Evolutionary conservation across 2,113 vertebrate species (phyloP), one percentile per base, ranked within the genome.

Genomic region (Chamaetylas fuelleborni): DNA sequence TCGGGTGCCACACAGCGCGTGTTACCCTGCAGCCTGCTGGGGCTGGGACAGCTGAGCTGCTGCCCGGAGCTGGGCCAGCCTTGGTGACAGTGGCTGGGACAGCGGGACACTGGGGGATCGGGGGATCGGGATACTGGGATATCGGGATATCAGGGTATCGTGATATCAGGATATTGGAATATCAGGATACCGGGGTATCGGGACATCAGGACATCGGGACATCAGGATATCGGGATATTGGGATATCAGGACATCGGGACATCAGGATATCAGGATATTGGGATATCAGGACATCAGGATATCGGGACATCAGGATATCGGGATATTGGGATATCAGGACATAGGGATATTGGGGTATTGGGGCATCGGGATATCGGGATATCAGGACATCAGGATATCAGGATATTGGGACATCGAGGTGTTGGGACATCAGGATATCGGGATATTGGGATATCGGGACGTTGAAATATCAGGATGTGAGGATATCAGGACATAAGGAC

Each of bases 381-480:
- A 15, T 2, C 0, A 5, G 50, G 50, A 26, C 7, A 58, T 53
- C 1, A 2, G 8, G 48, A 31, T 2, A 9, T 9, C 0, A 3
- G 48, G 14, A 29, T 0, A 23, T 43, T 1, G 3, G 28, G 19
- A 15, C 6, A 38, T 19, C 42, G 17, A 17, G 36, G 8, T 4
- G 8, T 15, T 0, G 7, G 51, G 42, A 31, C 14, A 40, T 40
- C 40, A 14, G 40, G 40, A 40, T 40, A 40, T 40, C 40, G 14
- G 40, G 40, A 40, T 12, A 58, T 53, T 0, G 5, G 8, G 48
- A 31, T 3, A 12, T 9, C 1, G 3, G 48, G 26, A 22, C 5
- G 11, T 43, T 0, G 4, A 9, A 12, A 15, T 0, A 11, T 22
- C 0, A 8, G 16, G 11, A 33, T 2, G 42, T 26, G 0, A 1